Conservation (phyloP, 2,797 vertebrate species). For the Sardinella longiceps region DNA sequence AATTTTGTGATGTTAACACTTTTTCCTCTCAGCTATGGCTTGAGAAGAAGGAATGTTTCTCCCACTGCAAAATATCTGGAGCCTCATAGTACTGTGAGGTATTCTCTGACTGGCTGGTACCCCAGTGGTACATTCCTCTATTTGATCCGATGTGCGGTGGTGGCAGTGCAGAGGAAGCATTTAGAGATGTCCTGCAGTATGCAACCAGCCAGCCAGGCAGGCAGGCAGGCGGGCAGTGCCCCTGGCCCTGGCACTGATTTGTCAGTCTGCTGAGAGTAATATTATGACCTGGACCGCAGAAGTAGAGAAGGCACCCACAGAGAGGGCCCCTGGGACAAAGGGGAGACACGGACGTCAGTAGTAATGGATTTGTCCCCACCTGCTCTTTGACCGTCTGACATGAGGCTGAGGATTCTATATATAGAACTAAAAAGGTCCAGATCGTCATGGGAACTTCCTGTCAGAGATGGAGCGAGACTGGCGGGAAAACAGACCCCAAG, state of each 20-base stretch:
- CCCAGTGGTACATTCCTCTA: constrained; percentile 4
- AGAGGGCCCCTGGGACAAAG: constrained; percentile 20
- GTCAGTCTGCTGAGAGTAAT: constrained; percentile 32
- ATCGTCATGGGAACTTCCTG: constrained; percentile 51
- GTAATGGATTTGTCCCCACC: constrained; percentile 1
- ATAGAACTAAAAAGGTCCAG: constrained; percentile 42
- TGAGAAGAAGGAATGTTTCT: background rate
- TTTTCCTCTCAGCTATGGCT: background rate
- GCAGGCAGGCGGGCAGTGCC: too few species aligned
- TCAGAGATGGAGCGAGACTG: background rate
- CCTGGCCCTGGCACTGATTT: background rate
- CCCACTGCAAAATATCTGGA: background rate
- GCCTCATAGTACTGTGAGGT: background rate
- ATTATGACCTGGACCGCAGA: constrained; percentile 14
- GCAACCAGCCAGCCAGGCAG: background rate
- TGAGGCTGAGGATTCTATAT: constrained; percentile 46
- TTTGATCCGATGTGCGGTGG: constrained; percentile 24
- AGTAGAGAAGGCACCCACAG: constrained; percentile 35
- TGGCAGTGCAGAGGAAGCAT: background rate
- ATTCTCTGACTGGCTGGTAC: constrained; percentile 5
- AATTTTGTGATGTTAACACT: background rate
- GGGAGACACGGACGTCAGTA: constrained; percentile 18
- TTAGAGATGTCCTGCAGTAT: background rate
- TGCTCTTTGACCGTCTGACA: constrained; percentile 33
- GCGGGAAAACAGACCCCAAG: background rate